Base-by-base conservation (phyloP, 64 coral and sea anemone genomes). In the Platygyra sinensis region DNA sequence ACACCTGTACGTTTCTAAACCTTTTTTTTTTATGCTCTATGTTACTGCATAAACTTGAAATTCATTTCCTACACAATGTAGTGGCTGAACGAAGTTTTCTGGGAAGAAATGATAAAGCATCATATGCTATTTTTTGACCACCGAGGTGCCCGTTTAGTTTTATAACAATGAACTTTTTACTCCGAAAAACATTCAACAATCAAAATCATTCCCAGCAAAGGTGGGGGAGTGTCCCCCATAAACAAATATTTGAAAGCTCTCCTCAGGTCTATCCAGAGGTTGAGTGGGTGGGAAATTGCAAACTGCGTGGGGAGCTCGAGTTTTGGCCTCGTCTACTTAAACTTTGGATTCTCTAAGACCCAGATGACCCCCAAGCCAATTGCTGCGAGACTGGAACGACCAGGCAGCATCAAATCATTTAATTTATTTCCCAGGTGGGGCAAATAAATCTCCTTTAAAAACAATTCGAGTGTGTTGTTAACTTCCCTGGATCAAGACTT, bases 381-480 rank as follows among this genome's bases (percentile, higher is more conserved):
- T 72, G 69, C 69, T 29, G 20, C 27, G n/a, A 72, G n/a, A 72
- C 69, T 72, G 69, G 69, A 27, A 30, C 27, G 30, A 72, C 30
- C 69, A 28, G 30, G 69, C 24, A 6, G n/a, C 69, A 29, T 72
- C 39, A 30, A 72, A 72, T 27, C 27, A n/a, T n/a, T n/a, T n/a
- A n/a, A 72, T 72, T 72, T 72, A 72, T 72, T 72, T 10, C 69
- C 73, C 36, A 28, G 73, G 38, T 76, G 15, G 31, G 38, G 32
- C 49, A 36, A 20, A 76, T 76, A 42, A 76, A 76, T 76, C 73
- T 24, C 73, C 73, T 76, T 76, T 38, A n/a, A n/a, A n/a, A n/a
- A n/a, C n/a, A n/a, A n/a, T n/a, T n/a, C n/a, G n/a, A n/a, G n/a
- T n/a, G n/a, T n/a, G n/a, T n/a, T n/a, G n/a, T n/a, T n/a, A n/a